phyloP scores from a whole-genome alignment of 2,888 invertebrate species.

The Alsophila aescularia region DNA sequence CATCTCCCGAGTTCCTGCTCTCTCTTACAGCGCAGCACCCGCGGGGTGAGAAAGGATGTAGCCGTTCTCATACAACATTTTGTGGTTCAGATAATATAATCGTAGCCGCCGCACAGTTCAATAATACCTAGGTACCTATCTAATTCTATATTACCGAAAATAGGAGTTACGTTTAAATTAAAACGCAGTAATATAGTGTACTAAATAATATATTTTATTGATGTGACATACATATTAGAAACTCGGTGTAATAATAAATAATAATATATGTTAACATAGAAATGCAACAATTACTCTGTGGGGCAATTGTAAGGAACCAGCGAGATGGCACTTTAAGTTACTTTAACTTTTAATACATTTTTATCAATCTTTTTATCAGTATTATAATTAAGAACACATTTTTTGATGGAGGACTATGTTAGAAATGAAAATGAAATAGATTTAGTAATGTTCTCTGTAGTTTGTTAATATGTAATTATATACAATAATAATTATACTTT shows the following conservation, averaged over 20 bases:
- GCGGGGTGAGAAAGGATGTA: too few species aligned
- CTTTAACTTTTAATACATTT: constrained; percentile 21
- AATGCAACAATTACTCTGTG: constrained; percentile 56
- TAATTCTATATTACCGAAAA: too few species aligned
- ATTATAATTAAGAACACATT: constrained; percentile 6
- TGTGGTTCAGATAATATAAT: too few species aligned
- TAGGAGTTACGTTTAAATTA: constrained; percentile 6
- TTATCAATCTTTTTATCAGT: constrained; percentile 12
- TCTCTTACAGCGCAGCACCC: too few species aligned
- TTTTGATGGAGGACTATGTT: neutral
- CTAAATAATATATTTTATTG: constrained; percentile 74
- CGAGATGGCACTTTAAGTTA: constrained; percentile 65
- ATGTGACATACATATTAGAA: constrained; percentile 56
- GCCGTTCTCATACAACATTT: too few species aligned
- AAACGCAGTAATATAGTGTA: constrained; percentile 48
- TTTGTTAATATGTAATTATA: neutral
- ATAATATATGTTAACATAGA: constrained; percentile 41
- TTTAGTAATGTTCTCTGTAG: neutral
- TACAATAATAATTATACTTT: neutral
- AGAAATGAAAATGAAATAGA: neutral
- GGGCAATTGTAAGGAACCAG: constrained; percentile 65
- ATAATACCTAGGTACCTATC: too few species aligned
- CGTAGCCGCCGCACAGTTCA: neutral
- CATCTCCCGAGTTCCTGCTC: too few species aligned
- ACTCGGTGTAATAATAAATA: constrained; percentile 36